Conservation (phyloP, 2,797 vertebrate genomes). For the Steatocranus sp. region DNA sequence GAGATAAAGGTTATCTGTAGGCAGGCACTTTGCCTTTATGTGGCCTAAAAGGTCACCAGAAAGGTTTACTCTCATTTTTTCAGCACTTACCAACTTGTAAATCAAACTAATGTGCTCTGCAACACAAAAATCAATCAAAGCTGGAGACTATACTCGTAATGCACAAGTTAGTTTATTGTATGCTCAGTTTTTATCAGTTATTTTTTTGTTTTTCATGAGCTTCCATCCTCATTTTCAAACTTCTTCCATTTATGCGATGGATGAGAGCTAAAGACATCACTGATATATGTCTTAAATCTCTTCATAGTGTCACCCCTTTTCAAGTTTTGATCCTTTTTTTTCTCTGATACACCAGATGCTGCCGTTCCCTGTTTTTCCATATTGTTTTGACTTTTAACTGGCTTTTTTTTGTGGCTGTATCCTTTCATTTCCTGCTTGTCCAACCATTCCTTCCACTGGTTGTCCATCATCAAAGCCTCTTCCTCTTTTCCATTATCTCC, state of each 20-base stretch:
- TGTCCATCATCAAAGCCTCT: neutral
- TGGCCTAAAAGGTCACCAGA: neutral
- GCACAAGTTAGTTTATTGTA: neutral
- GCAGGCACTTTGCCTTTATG: neutral
- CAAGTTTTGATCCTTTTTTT: neutral
- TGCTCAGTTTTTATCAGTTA: neutral
- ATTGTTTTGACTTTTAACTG: neutral
- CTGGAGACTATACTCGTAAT: neutral
- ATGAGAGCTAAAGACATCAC: neutral
- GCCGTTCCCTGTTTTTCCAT: neutral
- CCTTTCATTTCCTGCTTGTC: neutral
- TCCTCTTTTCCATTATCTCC: neutral
- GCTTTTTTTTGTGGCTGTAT: neutral
- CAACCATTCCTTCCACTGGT: slow-evolving; percentile 6
- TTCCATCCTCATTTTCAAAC: slow-evolving; percentile 12
- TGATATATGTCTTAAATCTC: neutral
- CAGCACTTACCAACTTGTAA: neutral
- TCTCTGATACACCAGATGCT: neutral
- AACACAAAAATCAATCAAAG: neutral
- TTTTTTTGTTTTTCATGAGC: neutral
- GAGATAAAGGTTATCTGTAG: neutral
- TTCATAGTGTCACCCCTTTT: neutral
- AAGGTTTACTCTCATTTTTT: neutral
- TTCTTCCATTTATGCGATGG: neutral
- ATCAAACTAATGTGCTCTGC: neutral